Base-by-base conservation (phyloP, 2,888 invertebrate species). In the Caenorhabditis drosophilae region DNA sequence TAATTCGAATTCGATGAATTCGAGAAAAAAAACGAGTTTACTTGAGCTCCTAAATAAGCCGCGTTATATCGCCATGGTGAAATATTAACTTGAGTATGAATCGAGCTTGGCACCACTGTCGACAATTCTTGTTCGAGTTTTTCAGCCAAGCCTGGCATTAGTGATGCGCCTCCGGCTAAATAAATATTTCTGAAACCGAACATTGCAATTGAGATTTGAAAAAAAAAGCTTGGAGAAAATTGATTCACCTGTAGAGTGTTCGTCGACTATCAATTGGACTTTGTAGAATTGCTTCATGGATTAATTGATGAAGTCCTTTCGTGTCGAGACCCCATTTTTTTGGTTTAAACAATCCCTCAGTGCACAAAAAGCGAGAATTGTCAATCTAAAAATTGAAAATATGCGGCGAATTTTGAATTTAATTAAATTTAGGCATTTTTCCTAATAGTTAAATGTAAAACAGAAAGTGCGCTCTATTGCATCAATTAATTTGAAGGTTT, bases 191-290 rank as follows among this genome's bases (percentile, higher is more conserved):
- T 86, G 61, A 31, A 76, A 70, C n/a, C n/a, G 6, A 4, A 40
- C 6, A 26, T 47, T 52, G 41, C 9, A 12, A 11, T 20, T 18
- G 35, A 27, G 16, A 51, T 27, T 42, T 31, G 31, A 20, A 27
- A 6, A 18, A 16, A 23, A 26, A n/a, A n/a, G n/a, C n/a, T n/a
- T n/a, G n/a, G n/a, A n/a, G n/a, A n/a, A n/a, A 31, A 12, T 31
- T 31, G 12, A 31, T 31, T 31, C 31, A 63, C 64, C 59, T 55
- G 22, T 66, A 66, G 6, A 83, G 66, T 0, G 63, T 76, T 31
- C 81, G 85, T n/a, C 88, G 80, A 51, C 86, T 84, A 80, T 88
- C 88, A 79, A 88, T 86, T n/a, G 88, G 87, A 70, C 87, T 87
- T 53, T 86, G 86, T 79, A 87, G 86, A 49, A 88, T 86, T 23